A percentile compares a stretch with the other conserved stretches of the same genome.
Conservation (phyloP, 2,888 invertebrate genomes). For the Emmelina monodactyla region DNA sequence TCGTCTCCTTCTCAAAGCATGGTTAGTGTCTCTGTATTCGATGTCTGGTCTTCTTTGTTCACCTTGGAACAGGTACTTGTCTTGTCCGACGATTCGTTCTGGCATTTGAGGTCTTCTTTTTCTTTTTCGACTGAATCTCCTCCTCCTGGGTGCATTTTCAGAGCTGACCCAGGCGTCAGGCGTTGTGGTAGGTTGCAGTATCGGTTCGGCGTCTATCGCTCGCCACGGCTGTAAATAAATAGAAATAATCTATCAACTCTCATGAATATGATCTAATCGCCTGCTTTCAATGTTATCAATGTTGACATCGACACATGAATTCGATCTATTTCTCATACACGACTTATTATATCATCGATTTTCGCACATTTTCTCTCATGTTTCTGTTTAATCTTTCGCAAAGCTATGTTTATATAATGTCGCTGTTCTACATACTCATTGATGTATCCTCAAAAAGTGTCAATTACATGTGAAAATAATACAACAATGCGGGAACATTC, state of each 20-base stretch:
- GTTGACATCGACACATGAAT: too few species aligned
- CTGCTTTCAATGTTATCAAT: too few species aligned
- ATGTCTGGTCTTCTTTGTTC: conserved; percentile 23
- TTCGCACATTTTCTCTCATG: too few species aligned
- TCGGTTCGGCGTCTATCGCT: conserved; percentile 38
- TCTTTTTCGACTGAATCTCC: conserved; percentile 63
- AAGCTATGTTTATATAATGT: too few species aligned
- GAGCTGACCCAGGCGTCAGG: conserved; percentile 35
- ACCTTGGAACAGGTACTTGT: conserved; percentile 14
- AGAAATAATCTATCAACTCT: too few species aligned
- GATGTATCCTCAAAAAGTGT: conserved; percentile 22
- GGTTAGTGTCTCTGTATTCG: conserved; percentile 24
- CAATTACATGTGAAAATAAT: conserved; percentile 23
- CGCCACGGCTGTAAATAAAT: conserved; percentile 65
- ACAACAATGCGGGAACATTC: conserved; percentile 14
- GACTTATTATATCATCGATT: too few species aligned
- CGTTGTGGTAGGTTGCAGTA: conserved; percentile 23
- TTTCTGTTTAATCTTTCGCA: too few species aligned
- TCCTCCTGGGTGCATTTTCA: conserved; percentile 42
- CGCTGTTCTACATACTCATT: too few species aligned
- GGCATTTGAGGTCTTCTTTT: conserved; percentile 60
- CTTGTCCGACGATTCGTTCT: conserved; percentile 27
- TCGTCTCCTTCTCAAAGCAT: conserved; percentile 33
- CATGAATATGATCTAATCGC: too few species aligned
- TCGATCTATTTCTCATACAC: too few species aligned